These are phyloP conservation scores for Gadus chalcogrammus DNA, from an alignment of 2,113 vertebrate genomes.

Conservation along the genomic window DNA sequence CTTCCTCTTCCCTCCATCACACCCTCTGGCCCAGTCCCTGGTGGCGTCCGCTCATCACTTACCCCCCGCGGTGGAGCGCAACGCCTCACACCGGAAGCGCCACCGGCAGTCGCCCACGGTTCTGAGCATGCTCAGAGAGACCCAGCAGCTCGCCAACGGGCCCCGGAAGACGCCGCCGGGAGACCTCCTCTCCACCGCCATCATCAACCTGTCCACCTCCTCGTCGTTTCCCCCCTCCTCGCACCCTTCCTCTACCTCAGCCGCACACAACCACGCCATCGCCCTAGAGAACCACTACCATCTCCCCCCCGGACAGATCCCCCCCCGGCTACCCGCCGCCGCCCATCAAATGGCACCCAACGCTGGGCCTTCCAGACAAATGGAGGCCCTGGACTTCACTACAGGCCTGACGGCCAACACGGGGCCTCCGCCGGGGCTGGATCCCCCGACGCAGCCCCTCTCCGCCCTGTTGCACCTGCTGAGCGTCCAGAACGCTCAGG, in stretches of 20 bases:
- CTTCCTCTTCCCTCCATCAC: conserved; percentile 60
- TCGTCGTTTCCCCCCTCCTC: conserved; percentile 47
- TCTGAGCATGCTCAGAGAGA: conserved; percentile 56
- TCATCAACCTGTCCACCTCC: conserved; percentile 64
- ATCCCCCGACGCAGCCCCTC: conserved; percentile 71
- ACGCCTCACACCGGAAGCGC: conserved; percentile 58
- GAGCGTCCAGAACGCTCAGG: conserved; percentile 67
- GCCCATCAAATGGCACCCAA: conserved; percentile 43
- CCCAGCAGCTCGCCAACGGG: conserved; percentile 55
- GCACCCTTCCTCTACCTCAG: conserved; percentile 66
- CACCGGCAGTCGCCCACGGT: conserved; percentile 62
- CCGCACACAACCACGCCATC: conserved; percentile 47
- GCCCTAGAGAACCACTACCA: conserved; percentile 51
- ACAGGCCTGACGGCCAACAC: conserved; percentile 36
- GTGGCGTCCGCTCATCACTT: conserved; percentile 59
- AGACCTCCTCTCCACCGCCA: conserved; percentile 45
- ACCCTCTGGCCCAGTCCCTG: conserved; percentile 59
- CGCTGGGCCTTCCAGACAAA: conserved; percentile 46
- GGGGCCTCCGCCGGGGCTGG: conserved; percentile 43
- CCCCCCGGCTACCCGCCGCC: conserved; percentile 34
- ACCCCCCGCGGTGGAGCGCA: conserved; percentile 49
- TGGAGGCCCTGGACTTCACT: conserved; percentile 62
- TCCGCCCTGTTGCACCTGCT: conserved; percentile 73
- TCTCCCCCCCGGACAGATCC: conserved; percentile 36
- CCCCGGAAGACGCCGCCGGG: conserved; percentile 38